phyloP scores from a whole-genome alignment of 2,113 vertebrate species.

The Corythaixoides concolor region DNA sequence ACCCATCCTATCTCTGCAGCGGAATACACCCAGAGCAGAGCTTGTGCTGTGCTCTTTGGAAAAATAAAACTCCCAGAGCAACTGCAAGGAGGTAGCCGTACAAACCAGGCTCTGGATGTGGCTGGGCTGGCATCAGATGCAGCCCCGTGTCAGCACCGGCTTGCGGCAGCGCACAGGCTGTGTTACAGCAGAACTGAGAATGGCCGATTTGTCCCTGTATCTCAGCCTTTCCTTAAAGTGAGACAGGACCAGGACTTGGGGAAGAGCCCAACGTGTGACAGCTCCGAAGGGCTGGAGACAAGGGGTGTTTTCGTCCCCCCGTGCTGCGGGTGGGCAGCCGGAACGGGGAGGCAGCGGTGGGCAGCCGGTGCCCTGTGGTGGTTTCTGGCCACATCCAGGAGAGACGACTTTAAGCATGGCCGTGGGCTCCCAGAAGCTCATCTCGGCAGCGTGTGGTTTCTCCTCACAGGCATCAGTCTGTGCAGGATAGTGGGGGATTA shows the following conservation, averaged over 20 bases:
- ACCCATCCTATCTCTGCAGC: not conserved
- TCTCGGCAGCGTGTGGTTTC: not conserved
- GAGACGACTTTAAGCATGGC: not conserved
- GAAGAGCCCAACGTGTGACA: accelerated
- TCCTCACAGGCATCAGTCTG: not conserved
- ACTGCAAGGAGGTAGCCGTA: not conserved
- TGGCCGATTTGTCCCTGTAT: not conserved
- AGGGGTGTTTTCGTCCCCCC: not conserved
- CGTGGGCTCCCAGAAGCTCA: not conserved
- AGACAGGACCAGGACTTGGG: not conserved
- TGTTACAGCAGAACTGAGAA: not conserved
- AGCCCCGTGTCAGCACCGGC: not conserved
- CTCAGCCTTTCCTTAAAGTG: not conserved
- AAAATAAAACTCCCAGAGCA: not conserved
- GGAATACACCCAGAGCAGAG: not conserved
- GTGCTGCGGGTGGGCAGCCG: accelerated
- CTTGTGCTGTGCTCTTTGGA: not conserved
- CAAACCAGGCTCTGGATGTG: not conserved
- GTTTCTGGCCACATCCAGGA: not conserved
- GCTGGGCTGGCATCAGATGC: not conserved
- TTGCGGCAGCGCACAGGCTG: not conserved
- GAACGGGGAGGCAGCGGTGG: not conserved
- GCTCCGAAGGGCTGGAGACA: accelerated
- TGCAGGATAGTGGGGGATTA: not conserved
- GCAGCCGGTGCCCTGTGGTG: not conserved